Percentiles rank a stretch among this genome's conserved stretches.
Evolutionary conservation across 1,140 invertebrate species (phyloP).

Genomic region (Amyelois transitella): DNA sequence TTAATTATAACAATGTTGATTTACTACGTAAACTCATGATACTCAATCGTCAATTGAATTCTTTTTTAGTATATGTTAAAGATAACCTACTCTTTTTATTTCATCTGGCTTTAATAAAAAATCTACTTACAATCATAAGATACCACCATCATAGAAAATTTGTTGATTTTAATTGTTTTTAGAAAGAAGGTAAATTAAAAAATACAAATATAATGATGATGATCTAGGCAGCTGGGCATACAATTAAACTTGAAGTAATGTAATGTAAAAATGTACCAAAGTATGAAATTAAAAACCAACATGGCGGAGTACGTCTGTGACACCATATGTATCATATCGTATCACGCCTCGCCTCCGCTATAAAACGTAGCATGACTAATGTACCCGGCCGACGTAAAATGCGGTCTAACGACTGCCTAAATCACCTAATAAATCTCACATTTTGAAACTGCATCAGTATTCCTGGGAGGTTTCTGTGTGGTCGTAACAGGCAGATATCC

Average conservation of each 20-base stretch:
- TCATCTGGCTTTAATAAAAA: too few relatives aligned
- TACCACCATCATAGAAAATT: too few relatives aligned
- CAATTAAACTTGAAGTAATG: too few relatives aligned
- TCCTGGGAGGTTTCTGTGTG: neutral
- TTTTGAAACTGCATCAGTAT: constrained; percentile 7
- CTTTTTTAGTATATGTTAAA: too few relatives aligned
- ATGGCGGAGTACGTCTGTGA: neutral
- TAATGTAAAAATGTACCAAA: too few relatives aligned
- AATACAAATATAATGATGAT: too few relatives aligned
- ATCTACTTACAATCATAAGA: too few relatives aligned
- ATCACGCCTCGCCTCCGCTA: neutral
- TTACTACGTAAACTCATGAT: too few relatives aligned
- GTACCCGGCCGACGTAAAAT: constrained; percentile 3
- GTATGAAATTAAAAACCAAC: neutral
- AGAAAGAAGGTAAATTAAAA: neutral
- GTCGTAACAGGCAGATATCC: neutral
- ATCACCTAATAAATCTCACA: constrained; percentile 6
- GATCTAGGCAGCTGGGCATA: too few relatives aligned
- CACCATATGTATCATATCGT: neutral
- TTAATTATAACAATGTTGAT: too few relatives aligned
- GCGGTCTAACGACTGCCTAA: constrained; percentile 1
- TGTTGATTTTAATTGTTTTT: too few relatives aligned
- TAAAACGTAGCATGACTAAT: constrained; percentile 7
- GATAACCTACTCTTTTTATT: too few relatives aligned
- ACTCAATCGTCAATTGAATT: neutral